A percentile compares a stretch with the other conserved stretches of the same genome.
phyloP scores from a whole-genome alignment of 2,113 vertebrate species.

The Epinephelus fuscoguttatus region DNA sequence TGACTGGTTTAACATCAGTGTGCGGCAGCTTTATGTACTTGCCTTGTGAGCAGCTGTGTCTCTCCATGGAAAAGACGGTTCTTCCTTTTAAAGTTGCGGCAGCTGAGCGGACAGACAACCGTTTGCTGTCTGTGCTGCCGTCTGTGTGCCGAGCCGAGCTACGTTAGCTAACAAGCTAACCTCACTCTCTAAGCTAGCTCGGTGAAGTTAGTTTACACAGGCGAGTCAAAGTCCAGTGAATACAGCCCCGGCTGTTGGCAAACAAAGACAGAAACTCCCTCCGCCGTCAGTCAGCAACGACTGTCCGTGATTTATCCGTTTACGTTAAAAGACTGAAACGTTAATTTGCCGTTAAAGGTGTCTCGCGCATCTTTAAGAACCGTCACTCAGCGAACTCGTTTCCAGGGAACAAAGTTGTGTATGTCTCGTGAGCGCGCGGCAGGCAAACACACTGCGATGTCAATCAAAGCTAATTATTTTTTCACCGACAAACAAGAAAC shows the following conservation, averaged over 20 bases:
- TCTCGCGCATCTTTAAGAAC: neutral
- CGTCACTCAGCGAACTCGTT: neutral
- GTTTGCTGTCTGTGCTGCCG: neutral
- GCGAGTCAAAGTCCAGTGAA: neutral
- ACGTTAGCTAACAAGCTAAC: neutral
- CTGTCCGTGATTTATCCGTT: rapidly evolving
- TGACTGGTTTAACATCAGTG: neutral
- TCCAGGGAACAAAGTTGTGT: conserved; percentile 33
- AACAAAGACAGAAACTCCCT: neutral
- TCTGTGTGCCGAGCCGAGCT: no score
- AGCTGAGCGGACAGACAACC: neutral
- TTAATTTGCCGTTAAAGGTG: conserved; percentile 18
- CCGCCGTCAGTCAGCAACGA: neutral
- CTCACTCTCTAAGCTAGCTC: conserved; percentile 18
- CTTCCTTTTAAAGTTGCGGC: conserved; percentile 19
- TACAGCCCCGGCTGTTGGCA: neutral
- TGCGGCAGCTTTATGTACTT: neutral
- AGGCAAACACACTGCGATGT: conserved; percentile 51
- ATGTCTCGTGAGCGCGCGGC: conserved; percentile 47
- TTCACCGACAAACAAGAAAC: neutral
- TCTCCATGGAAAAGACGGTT: conserved; percentile 11
- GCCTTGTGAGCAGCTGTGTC: conserved; percentile 25
- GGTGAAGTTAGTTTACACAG: conserved; percentile 46
- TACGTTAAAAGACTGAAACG: neutral
- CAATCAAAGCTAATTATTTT: conserved; percentile 54